These are phyloP conservation scores for Lissonota sp. DNA, from an alignment of 2,888 invertebrate genomes.

Conservation along the genomic window DNA sequence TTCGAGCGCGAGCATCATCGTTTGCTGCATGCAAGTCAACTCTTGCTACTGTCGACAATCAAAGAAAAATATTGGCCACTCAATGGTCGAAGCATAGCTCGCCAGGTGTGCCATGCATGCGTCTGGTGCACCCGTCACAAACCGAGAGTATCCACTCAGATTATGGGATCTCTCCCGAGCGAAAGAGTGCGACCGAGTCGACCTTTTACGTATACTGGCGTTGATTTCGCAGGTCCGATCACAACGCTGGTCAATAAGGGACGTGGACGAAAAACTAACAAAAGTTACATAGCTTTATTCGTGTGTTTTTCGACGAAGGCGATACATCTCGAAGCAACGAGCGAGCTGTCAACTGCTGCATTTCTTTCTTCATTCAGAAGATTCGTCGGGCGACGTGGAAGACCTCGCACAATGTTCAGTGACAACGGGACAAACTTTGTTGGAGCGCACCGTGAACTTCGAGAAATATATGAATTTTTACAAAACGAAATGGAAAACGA, in stretches of 20 bases:
- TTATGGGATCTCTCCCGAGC: no score
- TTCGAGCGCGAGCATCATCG: no score
- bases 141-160: no score
- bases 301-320: constrained; percentile 68
- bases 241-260: no score
- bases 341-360: constrained; percentile 57
- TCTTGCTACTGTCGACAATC: no score
- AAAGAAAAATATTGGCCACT: constrained; percentile 59
- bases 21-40: no score
- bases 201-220: no score
- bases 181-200: no score
- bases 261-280: no score
- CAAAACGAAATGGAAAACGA: not conserved
- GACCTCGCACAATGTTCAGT: constrained; percentile 57
- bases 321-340: constrained; percentile 67
- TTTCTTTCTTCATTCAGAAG: constrained; percentile 65
- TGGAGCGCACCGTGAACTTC: constrained; percentile 67
- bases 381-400: constrained; percentile 67
- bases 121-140: no score
- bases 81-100: constrained; percentile 53
- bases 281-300: constrained; percentile 55
- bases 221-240: no score
- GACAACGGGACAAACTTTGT: constrained; percentile 73
- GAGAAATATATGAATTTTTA: constrained; percentile 48
- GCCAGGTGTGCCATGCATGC: no score